These are phyloP conservation scores for crab-eating macaque (Macaca fascicularis) DNA, from an alignment of 2,113 vertebrate genomes.

Conservation along the genomic window DNA sequence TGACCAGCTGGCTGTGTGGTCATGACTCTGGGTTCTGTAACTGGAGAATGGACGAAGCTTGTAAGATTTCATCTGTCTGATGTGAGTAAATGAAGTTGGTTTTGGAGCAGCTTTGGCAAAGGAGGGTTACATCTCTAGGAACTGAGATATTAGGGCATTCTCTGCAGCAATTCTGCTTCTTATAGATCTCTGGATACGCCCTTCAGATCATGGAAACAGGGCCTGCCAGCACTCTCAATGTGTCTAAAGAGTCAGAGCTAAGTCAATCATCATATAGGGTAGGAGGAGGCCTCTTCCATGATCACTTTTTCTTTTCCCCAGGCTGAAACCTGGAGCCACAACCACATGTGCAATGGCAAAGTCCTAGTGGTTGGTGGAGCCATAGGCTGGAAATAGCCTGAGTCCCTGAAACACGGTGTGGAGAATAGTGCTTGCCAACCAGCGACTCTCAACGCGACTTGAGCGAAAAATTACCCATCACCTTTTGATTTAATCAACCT, in stretches of 20 bases:
- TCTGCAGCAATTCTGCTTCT: background rate
- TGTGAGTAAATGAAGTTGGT: background rate
- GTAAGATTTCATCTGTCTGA: background rate
- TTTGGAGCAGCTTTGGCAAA: background rate
- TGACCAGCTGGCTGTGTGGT: background rate
- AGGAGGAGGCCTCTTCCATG: background rate
- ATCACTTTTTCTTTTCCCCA: background rate
- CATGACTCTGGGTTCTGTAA: background rate
- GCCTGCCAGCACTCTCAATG: background rate
- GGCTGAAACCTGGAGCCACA: background rate
- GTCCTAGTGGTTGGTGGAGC: background rate
- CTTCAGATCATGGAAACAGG: background rate
- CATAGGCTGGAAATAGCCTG: background rate
- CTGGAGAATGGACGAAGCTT: background rate
- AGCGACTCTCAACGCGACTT: background rate
- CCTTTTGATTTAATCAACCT: background rate
- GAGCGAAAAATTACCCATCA: background rate
- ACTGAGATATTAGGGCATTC: background rate
- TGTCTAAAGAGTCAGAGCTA: background rate
- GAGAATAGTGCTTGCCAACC: background rate
- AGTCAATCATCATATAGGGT: background rate
- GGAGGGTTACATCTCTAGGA: background rate
- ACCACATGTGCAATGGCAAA: background rate
- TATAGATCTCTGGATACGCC: background rate
- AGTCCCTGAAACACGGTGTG: background rate